Evolutionary conservation across 2,888 invertebrate species (phyloP).

Genomic region (Tupiocoris notatus): DNA sequence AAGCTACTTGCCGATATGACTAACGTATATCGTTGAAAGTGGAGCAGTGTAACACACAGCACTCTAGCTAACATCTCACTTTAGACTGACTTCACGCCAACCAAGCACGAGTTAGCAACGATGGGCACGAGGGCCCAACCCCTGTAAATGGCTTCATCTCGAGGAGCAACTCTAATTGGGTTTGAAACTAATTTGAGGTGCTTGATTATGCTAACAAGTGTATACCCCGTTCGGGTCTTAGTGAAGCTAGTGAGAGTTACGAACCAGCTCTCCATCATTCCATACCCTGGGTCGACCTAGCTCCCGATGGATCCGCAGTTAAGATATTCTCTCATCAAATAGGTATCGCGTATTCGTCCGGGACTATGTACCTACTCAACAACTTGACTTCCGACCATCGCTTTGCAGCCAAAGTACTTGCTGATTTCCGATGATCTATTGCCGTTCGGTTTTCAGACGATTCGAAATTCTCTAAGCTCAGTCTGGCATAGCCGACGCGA

Average conservation of each 20-base stretch:
- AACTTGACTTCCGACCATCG: no score
- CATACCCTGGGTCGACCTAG: neutral
- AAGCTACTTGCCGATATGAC: no score
- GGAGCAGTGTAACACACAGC: neutral
- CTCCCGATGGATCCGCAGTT: neutral
- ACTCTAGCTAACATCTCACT: neutral
- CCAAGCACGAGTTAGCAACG: neutral
- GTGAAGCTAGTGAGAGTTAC: neutral
- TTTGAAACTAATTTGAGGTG: slow-evolving; percentile 39
- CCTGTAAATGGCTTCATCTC: slow-evolving; percentile 35
- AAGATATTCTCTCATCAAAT: neutral
- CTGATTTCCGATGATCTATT: no score
- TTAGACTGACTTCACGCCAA: neutral
- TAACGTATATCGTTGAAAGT: no score
- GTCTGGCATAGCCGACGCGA: no score
- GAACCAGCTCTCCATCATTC: neutral
- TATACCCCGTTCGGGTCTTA: slow-evolving; percentile 14
- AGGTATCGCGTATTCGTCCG: neutral
- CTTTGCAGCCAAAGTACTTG: no score
- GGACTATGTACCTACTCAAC: no score
- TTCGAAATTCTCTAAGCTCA: no score
- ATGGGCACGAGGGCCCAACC: no score
- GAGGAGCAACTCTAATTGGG: slow-evolving; percentile 36
- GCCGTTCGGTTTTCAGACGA: no score
- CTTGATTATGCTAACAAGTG: slow-evolving; percentile 35